Base-by-base conservation (phyloP, 2,888 invertebrate genomes). In the Kryphioiulus occultus region DNA sequence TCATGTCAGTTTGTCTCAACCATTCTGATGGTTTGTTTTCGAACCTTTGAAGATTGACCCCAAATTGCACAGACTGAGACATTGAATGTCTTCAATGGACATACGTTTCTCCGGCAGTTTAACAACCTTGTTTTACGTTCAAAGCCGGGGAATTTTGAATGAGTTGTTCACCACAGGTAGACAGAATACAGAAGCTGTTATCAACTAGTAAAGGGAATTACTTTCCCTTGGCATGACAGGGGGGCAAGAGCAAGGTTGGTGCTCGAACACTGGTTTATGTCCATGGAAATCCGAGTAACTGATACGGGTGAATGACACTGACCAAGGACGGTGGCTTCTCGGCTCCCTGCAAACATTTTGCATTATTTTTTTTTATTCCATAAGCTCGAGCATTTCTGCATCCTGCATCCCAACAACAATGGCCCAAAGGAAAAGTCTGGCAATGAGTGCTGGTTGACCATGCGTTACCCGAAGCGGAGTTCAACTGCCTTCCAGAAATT, bases 371-470 rank as follows among this genome's bases (percentile, higher is more conserved):
- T 30, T 1, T 78, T 68, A 22, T 26, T 7, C 26, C 9, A 44
- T 4, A 68, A 78, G 78, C 26, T 78, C 4, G 15, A 1, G 30
- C 78, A 78, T 30, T 78, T 30, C 30, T 30, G 78, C 17, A 78
- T 78, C 78, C 78, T 78, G 78, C 78, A 32, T 32, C 26, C 22
- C 5, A 68, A 68, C 78, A 78, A 78, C 78, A 78, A 78, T 78
- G 68, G 22, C 2, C 26, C 12, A 12, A n/a, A 10, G 22, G 68
- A 22, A 53, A 7, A 53, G 53, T 15, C 10, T 12, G 53, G n/a
- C n/a, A 53, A n/a, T n/a, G 53, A 19, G 53, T 78, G 78, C 4
- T n/a, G n/a, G n/a, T n/a, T n/a, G 1, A 17, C 10, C 30, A 32
- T 32, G 30, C 78, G 30, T 78, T 32, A 78, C 78, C 78, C 78